Evolutionary conservation across 2,113 vertebrate species (phyloP), one percentile per base, ranked within the genome.

Genomic region (Coracopsis vasa): DNA sequence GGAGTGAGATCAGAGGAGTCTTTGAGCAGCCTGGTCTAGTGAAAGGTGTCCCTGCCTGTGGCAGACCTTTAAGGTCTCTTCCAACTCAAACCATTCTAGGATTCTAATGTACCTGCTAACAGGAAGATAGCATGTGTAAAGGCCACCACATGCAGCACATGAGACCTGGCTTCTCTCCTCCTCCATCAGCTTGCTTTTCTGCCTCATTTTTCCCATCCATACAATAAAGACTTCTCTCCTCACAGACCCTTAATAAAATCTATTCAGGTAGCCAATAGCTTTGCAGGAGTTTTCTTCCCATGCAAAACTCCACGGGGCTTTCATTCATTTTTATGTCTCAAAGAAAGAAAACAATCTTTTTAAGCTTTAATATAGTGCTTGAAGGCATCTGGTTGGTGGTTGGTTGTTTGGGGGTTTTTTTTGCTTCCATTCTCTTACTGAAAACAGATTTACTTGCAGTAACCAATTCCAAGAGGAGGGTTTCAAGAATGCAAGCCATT

Each of bases 321-420:
- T 61, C 53, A 37, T 72, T 80, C 48, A 51, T 41, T 88, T 92
- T 88, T 44, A 20, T 37, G 45, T 61, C 79, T 86, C 79, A 61
- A 69, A 94, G 27, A 24, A 60, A 35, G 81, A n/a, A 54, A 33
- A n/a, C 35, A 1, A 41, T 41, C 31, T 29, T 86, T 95, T 93
- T 77, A 86, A 95, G 84, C 48, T 90, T 94, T 95, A 93, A 94
- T 73, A 20, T 4, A 29, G 25, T 9, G 75, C 96, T 78, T 24
- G 44, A 83, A 88, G 92, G 71, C 33, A 71, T 44, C n/a, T 67
- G 74, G 51, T 58, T 35, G 56, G 56, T 58, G 7, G 4, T 53
- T 60, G 14, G 44, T n/a, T n/a, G 33, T 6, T 23, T 14, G 56
- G 20, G 54, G 12, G 6, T 13, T 42, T 17, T n/a, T 62, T 73